Evolutionary conservation across 2,888 invertebrate genomes (phyloP), one percentile per base, ranked within the genome.

Genomic region (Parapristionchus giblindavisi): DNA sequence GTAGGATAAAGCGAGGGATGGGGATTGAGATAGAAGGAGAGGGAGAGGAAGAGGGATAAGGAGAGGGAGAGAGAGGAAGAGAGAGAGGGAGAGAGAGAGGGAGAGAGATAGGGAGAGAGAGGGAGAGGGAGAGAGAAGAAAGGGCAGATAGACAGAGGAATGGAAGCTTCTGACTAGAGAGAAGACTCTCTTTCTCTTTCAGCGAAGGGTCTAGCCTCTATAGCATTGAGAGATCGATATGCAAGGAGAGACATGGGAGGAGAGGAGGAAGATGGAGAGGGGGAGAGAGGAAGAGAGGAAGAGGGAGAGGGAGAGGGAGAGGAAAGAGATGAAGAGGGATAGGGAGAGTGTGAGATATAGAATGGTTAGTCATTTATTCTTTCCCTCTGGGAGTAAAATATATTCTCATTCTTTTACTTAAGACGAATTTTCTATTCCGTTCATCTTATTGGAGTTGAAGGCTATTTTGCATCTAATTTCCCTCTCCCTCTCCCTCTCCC

Each of bases 81-180:
- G 66, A 66, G 66, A 66, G 66, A 66, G 29, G 29, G 66, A 48
- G 68, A 51, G 68, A 51, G 68, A 63, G 2, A 36, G 51, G 24
- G 32, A 68, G 51, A 63, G 63, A 63, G 63, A 38, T 34, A 63
- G 36, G 27, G 29, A 27, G 14, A 52, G 56, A 54, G 43, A 68
- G 71, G 40, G 71, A 54, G 36, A n/a, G 52, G 27, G 56, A 56
- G 71, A 34, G 40, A 29, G 65, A 36, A 38, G 29, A 21, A 40
- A 27, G 34, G 43, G 29, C 32, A 14, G 48, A 5, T 17, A 52
- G 21, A 17, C 34, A 68, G 54, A 68, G 52, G 68, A 36, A 52
- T 68, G 68, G 36, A 29, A 34, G 58, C n/a, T n/a, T n/a, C n/a
- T n/a, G n/a, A n/a, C n/a, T n/a, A n/a, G n/a, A n/a, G n/a, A n/a